Evolutionary conservation across 2,888 invertebrate species (phyloP).

Genomic region (Chloroclysta siterata): DNA sequence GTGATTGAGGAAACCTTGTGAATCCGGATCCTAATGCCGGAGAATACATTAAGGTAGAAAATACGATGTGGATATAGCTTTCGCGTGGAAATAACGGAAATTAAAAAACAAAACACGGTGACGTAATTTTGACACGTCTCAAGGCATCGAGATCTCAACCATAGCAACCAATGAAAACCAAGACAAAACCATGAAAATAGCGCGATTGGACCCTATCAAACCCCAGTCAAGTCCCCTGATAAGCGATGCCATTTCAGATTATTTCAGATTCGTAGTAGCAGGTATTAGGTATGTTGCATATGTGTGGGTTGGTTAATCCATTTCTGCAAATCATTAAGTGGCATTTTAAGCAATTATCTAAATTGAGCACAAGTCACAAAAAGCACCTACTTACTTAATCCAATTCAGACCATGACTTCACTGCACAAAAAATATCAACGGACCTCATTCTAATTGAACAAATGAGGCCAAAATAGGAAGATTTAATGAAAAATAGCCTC

Average conservation of each 20-base stretch:
- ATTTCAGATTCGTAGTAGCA: too few species aligned
- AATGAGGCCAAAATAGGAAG: conserved; percentile 23
- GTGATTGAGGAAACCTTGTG: conserved; percentile 6
- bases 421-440: conserved; percentile 35
- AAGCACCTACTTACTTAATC: conserved; percentile 31
- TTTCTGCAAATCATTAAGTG: conserved; percentile 11
- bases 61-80: not conserved
- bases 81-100: too few species aligned
- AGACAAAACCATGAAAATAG: too few species aligned
- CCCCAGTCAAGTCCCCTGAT: too few species aligned
- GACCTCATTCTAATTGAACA: conserved; percentile 36
- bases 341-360: conserved; percentile 12
- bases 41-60: not conserved
- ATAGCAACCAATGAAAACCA: too few species aligned
- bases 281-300: not conserved
- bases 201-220: too few species aligned
- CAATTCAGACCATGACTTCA: conserved; percentile 36
- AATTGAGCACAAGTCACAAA: conserved; percentile 28
- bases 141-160: too few species aligned
- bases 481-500: conserved; percentile 30
- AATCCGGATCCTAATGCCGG: not conserved
- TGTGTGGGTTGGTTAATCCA: not conserved
- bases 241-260: too few species aligned
- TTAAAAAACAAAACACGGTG: too few species aligned
- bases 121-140: too few species aligned